These are phyloP conservation scores for Bombus haemorrhoidalis DNA, from an alignment of 1,140 invertebrate genomes.

Conservation along the genomic window DNA sequence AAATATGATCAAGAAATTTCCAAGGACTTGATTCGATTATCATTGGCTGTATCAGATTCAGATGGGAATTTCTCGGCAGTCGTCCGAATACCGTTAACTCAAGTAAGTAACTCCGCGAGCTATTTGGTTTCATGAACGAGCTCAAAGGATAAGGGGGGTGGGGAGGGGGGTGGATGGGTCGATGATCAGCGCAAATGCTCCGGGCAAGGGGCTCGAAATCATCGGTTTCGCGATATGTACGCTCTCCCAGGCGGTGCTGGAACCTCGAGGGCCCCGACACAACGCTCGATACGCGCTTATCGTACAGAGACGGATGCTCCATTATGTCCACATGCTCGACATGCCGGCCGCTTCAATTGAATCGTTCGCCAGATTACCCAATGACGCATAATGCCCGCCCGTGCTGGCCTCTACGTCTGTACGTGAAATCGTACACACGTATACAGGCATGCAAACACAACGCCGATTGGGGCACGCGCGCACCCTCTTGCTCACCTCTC, in stretches of 20 bases:
- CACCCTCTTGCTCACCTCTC: background rate
- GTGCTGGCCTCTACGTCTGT: constrained; percentile 57
- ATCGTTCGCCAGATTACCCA: constrained; percentile 82
- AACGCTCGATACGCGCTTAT: constrained; percentile 75
- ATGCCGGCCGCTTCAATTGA: constrained; percentile 81
- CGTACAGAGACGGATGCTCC: constrained; percentile 80
- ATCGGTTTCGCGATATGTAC: constrained; percentile 62
- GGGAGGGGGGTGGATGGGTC: background rate
- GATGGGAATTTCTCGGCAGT: background rate
- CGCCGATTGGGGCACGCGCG: background rate
- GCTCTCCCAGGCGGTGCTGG: constrained; percentile 47
- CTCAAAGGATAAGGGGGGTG: constrained; percentile 33
- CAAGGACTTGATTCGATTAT: background rate
- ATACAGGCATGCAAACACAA: too few species aligned
- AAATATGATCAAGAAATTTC: constrained; percentile 20
- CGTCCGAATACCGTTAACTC: constrained; percentile 33
- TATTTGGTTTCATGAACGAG: constrained; percentile 56
- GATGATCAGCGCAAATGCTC: constrained; percentile 45
- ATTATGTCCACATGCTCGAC: constrained; percentile 82
- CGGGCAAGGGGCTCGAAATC: constrained; percentile 39
- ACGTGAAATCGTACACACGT: background rate
- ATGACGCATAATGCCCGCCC: constrained; percentile 80
- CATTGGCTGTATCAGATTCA: constrained; percentile 3
- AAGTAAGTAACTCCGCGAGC: constrained; percentile 46
- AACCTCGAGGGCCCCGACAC: constrained; percentile 49